A percentile compares a stretch with the other conserved stretches of the same genome.
phyloP scores from a whole-genome alignment of 23 tunicate genomes.

The Trididemnum clinides region DNA sequence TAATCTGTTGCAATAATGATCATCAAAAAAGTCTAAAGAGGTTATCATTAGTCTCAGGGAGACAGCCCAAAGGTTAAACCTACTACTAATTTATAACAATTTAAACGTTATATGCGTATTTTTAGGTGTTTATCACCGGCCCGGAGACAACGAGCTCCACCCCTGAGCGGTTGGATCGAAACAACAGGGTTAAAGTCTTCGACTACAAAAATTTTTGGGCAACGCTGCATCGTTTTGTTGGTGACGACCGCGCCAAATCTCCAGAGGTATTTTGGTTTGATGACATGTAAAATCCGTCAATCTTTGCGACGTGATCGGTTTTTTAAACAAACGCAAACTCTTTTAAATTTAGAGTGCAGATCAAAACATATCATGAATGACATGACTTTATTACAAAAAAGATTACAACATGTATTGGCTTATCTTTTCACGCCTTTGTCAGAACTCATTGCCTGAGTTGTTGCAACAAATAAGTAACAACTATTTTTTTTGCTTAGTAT shows the following conservation, averaged over 20 bases:
- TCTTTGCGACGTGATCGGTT: no score
- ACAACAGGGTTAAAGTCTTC: slow-evolving; percentile 60
- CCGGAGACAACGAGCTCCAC: slow-evolving; percentile 58
- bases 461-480: no score
- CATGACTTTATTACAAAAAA: no score
- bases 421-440: background rate
- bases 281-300: no score
- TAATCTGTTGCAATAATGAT: no score
- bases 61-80: no score
- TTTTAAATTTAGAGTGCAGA: background rate
- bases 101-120: no score
- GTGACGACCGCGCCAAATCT: slow-evolving; percentile 19
- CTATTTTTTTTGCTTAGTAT: slow-evolving; percentile 22
- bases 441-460: background rate
- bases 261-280: no score
- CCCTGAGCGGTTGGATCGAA: slow-evolving; percentile 77
- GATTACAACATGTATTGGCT: no score
- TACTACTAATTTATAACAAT: no score
- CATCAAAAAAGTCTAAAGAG: no score
- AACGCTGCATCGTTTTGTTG: slow-evolving; percentile 6
- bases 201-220: slow-evolving; percentile 70
- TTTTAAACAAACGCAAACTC: background rate
- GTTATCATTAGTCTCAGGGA: no score
- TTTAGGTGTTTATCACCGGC: slow-evolving; percentile 66
- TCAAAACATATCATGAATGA: background rate